Percentiles rank a stretch among this genome's conserved stretches.
These are phyloP conservation scores for Drosophila paracracens DNA, from an alignment of 2,888 invertebrate species.

Conservation along the genomic window DNA sequence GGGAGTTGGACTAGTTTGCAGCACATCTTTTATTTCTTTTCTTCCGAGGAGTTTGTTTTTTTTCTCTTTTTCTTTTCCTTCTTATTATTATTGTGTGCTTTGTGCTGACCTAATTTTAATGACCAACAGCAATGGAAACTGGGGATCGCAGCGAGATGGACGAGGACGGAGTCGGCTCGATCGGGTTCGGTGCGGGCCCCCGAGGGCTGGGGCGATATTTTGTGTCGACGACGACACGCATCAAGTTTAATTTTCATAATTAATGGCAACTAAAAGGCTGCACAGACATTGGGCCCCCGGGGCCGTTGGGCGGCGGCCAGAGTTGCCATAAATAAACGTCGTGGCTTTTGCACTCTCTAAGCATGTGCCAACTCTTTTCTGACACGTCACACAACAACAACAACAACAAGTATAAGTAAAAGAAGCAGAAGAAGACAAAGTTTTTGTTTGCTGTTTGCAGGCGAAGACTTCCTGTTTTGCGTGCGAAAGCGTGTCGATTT, in stretches of 20 bases:
- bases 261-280: conserved; percentile 66
- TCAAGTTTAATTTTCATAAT: conserved; percentile 77
- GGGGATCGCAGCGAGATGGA: conserved; percentile 30
- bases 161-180: conserved; percentile 3
- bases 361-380: conserved; percentile 52
- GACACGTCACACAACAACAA: conserved; percentile 36
- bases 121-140: conserved; percentile 53
- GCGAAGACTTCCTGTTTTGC: conserved; percentile 62
- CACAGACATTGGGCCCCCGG: conserved; percentile 19
- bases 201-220: conserved; percentile 57
- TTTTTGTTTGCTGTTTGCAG: background rate
- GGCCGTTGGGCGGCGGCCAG: conserved; percentile 28
- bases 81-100: conserved; percentile 45
- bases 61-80: conserved; percentile 17
- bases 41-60: conserved; percentile 16
- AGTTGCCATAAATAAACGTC: conserved; percentile 60
- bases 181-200: conserved; percentile 16
- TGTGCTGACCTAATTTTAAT: conserved; percentile 74
- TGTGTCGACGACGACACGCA: conserved; percentile 67
- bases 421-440: conserved; percentile 3
- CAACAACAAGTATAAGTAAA: background rate
- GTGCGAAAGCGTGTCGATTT: conserved; percentile 52
- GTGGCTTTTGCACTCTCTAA: conserved; percentile 44
- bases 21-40: conserved; percentile 20
- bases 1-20: conserved; percentile 64